Evolutionary conservation across 2,797 vertebrate genomes (phyloP), one percentile per base, ranked within the genome.

Genomic region (Notolabrus celidotus): DNA sequence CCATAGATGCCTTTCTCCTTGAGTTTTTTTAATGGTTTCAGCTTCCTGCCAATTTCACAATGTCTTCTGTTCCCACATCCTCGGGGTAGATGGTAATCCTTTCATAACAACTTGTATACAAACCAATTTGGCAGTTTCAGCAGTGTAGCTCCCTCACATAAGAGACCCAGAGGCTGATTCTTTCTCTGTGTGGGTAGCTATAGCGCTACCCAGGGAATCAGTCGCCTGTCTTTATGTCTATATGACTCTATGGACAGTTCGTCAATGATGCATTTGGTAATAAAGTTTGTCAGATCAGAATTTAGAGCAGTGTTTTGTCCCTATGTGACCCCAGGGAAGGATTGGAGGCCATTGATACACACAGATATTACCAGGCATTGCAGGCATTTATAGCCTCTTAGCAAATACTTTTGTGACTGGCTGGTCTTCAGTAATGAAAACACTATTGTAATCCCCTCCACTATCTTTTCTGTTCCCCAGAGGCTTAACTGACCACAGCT

Each of bases 41-140:
- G 74, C 69, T 82, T 79, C 64, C 70, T 86, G 83, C 84, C 89
- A 88, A 81, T 91, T 90, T 89, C 71, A 77, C 83, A 88, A 71
- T 87, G 73, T 84, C 74, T 68, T 83, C 73, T 88, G 68, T 87
- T 88, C 78, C 77, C 67, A 79, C 80, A 82, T 91, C 89, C 87
- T 89, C 61, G 0, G 89, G 90, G 88, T 83, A 84, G 85, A 90
- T 88, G 88, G 84, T 91, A 91, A 91, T 91, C 86, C 86, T 85
- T 84, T 85, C 83, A 85, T 82, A 89, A 91, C 85, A 89, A 86
- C 88, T 81, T 92, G 90, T 90, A 84, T 88, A 90, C 90, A 91
- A 81, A 91, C 85, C 88, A 86, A 84, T 92, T 92, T 91, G 87
- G 90, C 87, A 82, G 71, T 81, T 87, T 89, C 82, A 86, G 86